Percentiles rank a stretch among this genome's conserved stretches.
Evolutionary conservation across 2,113 vertebrate genomes (phyloP).

Genomic region (Laticauda laticaudata): DNA sequence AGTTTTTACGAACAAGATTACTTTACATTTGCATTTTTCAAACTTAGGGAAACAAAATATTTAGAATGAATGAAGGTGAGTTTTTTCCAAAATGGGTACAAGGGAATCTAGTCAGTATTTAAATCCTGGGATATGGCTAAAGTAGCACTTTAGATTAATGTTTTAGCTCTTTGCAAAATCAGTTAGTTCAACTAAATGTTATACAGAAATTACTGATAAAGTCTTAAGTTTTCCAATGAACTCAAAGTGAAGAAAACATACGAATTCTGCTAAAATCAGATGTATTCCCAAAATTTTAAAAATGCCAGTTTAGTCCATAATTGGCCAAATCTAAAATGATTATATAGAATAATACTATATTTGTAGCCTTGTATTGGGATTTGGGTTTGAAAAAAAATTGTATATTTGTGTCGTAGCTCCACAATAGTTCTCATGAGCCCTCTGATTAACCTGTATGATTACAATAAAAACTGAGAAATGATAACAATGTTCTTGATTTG

Average conservation of each 20-base stretch:
- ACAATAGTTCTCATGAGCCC: background rate
- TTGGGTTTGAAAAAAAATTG: background rate
- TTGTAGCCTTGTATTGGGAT: background rate
- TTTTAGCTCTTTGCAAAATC: background rate
- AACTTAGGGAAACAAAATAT: background rate
- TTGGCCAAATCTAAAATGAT: too few species aligned
- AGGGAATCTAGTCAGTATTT: background rate
- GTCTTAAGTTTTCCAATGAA: background rate
- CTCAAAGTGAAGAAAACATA: background rate
- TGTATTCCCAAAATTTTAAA: background rate
- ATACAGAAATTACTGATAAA: background rate
- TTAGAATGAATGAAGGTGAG: background rate
- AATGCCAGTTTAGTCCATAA: background rate
- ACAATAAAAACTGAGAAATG: background rate
- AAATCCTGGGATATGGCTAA: background rate
- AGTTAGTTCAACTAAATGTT: background rate
- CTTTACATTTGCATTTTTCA: background rate
- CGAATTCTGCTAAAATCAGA: background rate
- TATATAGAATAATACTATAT: background rate
- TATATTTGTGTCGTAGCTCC: background rate
- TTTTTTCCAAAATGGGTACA: background rate
- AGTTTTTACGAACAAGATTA: background rate
- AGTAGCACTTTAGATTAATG: background rate
- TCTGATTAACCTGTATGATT: background rate
- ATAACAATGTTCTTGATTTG: background rate